A percentile compares a stretch with the other conserved stretches of the same genome.
Evolutionary conservation across 2,888 invertebrate species (phyloP).

Genomic region (Mythimna pallens): DNA sequence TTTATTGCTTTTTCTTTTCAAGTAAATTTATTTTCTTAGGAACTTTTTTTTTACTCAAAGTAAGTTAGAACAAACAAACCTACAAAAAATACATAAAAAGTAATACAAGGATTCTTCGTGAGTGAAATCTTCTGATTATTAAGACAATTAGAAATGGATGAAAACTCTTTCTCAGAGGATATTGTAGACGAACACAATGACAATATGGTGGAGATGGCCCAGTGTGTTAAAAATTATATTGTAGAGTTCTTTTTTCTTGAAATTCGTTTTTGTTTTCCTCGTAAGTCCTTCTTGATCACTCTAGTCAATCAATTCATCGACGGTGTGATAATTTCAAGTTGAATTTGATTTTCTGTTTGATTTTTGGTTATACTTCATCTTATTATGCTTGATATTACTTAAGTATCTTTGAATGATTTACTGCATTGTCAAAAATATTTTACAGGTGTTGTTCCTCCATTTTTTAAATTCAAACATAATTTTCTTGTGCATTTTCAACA

Average conservation of each 20-base stretch:
- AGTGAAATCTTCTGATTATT: conserved; percentile 17
- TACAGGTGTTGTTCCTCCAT: background rate
- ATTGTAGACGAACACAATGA: background rate
- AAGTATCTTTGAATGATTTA: background rate
- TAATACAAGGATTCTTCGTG: conserved; percentile 12
- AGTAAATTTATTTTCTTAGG: background rate
- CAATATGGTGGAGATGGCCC: background rate
- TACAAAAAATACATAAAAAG: conserved; percentile 16
- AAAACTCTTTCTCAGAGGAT: background rate
- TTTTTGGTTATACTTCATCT: background rate
- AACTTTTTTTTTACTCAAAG: background rate
- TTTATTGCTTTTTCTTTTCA: background rate
- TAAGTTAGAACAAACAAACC: background rate
- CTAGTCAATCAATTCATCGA: background rate
- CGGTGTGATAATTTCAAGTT: background rate
- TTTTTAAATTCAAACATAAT: background rate
- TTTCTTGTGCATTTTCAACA: background rate
- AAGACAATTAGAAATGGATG: background rate
- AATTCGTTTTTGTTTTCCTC: background rate
- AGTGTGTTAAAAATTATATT: background rate
- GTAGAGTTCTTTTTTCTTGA: too few relatives aligned
- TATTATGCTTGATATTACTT: background rate
- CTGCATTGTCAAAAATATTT: background rate
- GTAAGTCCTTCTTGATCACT: background rate
- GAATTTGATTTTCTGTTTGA: background rate